These are phyloP conservation scores for Chroicocephalus ridibundus DNA, from an alignment of 2,113 vertebrate species.

Conservation along the genomic window DNA sequence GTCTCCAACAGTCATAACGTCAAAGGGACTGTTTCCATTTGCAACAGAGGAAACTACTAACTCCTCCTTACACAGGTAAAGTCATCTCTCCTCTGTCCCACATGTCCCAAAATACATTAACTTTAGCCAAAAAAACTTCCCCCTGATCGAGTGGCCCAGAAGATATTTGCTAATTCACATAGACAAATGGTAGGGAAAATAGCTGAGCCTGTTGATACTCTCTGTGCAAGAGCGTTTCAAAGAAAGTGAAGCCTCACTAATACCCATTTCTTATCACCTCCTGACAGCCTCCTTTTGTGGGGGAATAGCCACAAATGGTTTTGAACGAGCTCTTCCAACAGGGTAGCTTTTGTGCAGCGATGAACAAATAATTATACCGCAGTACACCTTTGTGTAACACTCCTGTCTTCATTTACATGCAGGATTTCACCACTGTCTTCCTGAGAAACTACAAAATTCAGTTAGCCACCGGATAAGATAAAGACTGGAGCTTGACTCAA, in stretches of 20 bases:
- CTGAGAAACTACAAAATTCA: constrained; percentile 8
- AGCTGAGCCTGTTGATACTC: background rate
- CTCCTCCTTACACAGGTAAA: background rate
- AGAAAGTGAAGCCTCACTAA: background rate
- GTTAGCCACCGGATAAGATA: background rate
- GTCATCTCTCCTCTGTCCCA: background rate
- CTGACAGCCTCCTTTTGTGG: background rate
- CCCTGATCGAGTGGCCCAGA: background rate
- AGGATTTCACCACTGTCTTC: constrained; percentile 15
- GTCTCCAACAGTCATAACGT: background rate
- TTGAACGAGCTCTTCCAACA: background rate
- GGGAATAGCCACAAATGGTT: constrained; percentile 7
- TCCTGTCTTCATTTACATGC: constrained; percentile 4
- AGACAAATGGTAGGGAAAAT: background rate
- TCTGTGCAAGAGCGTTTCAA: background rate
- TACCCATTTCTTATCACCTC: constrained; percentile 2
- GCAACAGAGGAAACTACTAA: background rate
- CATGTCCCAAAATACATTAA: background rate
- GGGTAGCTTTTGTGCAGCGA: background rate
- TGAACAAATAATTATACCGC: background rate
- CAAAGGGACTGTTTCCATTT: background rate
- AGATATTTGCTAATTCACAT: background rate
- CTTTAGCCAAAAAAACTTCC: background rate
- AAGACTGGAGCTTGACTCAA: background rate
- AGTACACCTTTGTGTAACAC: constrained; percentile 11